Percentiles rank a stretch among this genome's conserved stretches.
Evolutionary conservation across 2,888 invertebrate genomes (phyloP).

Genomic region (Cybosia mesomella): DNA sequence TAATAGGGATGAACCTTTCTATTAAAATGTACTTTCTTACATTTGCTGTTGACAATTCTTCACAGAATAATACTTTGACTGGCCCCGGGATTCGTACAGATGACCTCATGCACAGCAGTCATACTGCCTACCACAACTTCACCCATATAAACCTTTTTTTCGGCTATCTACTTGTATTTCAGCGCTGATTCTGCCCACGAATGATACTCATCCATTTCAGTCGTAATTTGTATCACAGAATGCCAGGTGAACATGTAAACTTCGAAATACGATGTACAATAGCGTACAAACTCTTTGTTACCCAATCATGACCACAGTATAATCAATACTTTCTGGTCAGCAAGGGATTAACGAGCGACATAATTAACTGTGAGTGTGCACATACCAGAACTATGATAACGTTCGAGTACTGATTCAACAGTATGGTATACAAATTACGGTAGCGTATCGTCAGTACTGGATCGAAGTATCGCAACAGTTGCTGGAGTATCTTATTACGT

Average conservation of each 20-base stretch:
- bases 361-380: conserved; percentile 40
- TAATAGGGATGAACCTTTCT: too few species aligned
- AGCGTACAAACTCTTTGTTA: conserved; percentile 13
- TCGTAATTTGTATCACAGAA: neutral
- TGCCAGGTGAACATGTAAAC: neutral
- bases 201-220: neutral
- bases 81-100: neutral
- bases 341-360: conserved; percentile 40
- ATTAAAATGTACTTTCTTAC: too few species aligned
- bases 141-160: neutral
- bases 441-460: conserved; percentile 36
- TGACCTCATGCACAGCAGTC: neutral
- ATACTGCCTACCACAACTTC: neutral
- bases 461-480: conserved; percentile 52
- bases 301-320: conserved; percentile 16
- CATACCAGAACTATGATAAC: conserved; percentile 45
- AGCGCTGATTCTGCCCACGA: neutral
- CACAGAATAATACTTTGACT: neutral
- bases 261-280: neutral
- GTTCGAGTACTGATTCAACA: conserved; percentile 53
- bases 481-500: conserved; percentile 72
- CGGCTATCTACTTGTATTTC: neutral
- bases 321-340: conserved; percentile 39
- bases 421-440: conserved; percentile 43
- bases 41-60: neutral